A percentile compares a stretch with the other conserved stretches of the same genome.
These are phyloP conservation scores for Platichthys stellatus DNA, from an alignment of 2,113 vertebrate species.

Conservation along the genomic window DNA sequence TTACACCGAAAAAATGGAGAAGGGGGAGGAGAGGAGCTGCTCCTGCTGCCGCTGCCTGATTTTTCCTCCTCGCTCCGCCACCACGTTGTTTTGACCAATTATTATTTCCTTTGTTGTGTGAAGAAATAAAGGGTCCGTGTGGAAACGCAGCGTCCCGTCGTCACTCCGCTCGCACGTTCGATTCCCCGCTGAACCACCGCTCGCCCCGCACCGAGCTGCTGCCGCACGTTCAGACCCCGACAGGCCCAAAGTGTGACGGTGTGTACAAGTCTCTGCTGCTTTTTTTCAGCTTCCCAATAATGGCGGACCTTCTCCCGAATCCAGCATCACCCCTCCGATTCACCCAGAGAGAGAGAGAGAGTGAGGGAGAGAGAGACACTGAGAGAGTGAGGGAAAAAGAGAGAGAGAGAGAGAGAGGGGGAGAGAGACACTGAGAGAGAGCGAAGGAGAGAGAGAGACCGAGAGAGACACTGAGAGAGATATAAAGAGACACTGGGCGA, in stretches of 20 bases:
- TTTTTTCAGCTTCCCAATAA: conserved; percentile 83
- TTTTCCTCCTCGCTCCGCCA: conserved; percentile 78
- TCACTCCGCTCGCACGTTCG: background rate
- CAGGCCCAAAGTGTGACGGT: conserved; percentile 70
- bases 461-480: background rate
- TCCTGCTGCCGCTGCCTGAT: conserved; percentile 73
- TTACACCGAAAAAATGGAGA: conserved; percentile 36
- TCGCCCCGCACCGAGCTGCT: conserved; percentile 7
- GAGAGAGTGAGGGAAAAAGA: conserved; percentile 17
- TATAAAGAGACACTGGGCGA: conserved; percentile 9
- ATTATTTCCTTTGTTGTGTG: conserved; percentile 87
- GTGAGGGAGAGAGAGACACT: background rate
- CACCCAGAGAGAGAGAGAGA: conserved; percentile 27
- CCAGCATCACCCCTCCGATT: conserved; percentile 78
- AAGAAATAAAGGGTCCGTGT: conserved; percentile 67
- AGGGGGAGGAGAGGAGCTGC: conserved; percentile 24
- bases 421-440: conserved; percentile 6
- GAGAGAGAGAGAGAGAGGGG: conserved; percentile 8
- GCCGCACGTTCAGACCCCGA: conserved; percentile 39
- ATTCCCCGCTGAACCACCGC: background rate
- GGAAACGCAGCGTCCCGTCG: conserved; percentile 21
- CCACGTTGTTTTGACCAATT: conserved; percentile 84
- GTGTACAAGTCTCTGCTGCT: conserved; percentile 63
- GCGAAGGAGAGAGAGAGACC: no score
- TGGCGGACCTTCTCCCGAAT: conserved; percentile 85